phyloP scores from a whole-genome alignment of 2,113 vertebrate species.

The Gymnobelideus leadbeateri region DNA sequence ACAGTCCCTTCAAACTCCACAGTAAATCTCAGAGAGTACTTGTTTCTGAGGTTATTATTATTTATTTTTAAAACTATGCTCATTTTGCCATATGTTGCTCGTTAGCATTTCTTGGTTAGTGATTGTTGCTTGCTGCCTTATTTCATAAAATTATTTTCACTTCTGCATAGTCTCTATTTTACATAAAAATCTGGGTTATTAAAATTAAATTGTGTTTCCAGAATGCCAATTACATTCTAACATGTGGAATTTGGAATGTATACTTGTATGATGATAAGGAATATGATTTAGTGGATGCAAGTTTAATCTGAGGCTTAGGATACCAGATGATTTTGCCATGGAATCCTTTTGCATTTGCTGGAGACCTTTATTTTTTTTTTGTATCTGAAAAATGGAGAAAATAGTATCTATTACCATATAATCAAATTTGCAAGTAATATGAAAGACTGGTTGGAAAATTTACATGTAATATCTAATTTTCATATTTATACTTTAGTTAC shows the following conservation, averaged over 20 bases:
- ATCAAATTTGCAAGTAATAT: not conserved
- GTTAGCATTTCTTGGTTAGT: not conserved
- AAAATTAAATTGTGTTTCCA: slow-evolving; percentile 42
- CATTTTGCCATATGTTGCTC: not conserved
- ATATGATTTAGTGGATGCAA: not conserved
- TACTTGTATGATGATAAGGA: not conserved
- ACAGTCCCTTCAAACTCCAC: not conserved
- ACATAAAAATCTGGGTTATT: not conserved
- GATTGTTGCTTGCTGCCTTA: slow-evolving; percentile 5
- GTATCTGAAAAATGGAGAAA: not conserved
- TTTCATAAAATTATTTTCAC: not conserved
- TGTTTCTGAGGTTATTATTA: not conserved
- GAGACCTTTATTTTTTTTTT: slow-evolving; percentile 37
- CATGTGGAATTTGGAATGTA: not conserved
- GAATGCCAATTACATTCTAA: slow-evolving; percentile 37
- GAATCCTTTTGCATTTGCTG: not conserved
- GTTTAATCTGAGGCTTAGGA: slow-evolving; percentile 15
- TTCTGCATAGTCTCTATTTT: not conserved
- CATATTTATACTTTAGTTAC: not conserved
- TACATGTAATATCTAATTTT: not conserved
- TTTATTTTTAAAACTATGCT: slow-evolving; percentile 24
- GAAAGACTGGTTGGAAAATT: not conserved
- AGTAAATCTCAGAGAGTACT: not conserved
- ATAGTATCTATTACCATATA: not conserved
- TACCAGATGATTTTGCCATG: not conserved